These are phyloP conservation scores for Venusia cambrica DNA, from an alignment of 2,888 invertebrate genomes.

Conservation along the genomic window DNA sequence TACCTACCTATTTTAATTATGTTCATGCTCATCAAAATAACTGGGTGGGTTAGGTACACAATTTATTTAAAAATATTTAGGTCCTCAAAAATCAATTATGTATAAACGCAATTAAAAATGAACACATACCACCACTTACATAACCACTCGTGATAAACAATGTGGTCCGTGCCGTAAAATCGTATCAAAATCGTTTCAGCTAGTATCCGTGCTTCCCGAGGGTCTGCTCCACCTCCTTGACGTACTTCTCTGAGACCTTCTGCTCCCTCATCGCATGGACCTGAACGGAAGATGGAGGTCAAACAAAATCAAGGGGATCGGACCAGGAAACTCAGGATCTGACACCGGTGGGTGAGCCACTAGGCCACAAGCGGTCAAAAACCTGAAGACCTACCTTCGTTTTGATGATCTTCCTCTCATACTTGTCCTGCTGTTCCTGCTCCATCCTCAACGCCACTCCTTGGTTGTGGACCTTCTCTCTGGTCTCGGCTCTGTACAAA, in stretches of 20 bases:
- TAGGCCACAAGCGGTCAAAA: no score
- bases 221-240: conserved; percentile 77
- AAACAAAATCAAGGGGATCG: no score
- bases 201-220: conserved; percentile 64
- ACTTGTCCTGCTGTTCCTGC: conserved; percentile 77
- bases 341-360: no score
- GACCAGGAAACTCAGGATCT: no score
- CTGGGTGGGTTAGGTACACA: no score
- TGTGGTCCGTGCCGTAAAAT: conserved; percentile 1
- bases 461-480: conserved; percentile 84
- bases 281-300: conserved; percentile 54
- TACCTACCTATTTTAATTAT: no score
- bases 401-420: conserved; percentile 71
- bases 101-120: no score
- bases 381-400: conserved; percentile 53
- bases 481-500: conserved; percentile 79
- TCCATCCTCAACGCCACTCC: conserved; percentile 83
- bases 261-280: conserved; percentile 80
- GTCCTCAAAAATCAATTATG: no score
- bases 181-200: conserved; percentile 7
- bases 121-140: no score
- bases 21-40: no score
- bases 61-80: no score
- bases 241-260: conserved; percentile 79
- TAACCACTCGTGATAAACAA: no score